Conservation (phyloP, 37 sponge, comb jelly and placozoan species). For the Bolinopsis microptera region DNA sequence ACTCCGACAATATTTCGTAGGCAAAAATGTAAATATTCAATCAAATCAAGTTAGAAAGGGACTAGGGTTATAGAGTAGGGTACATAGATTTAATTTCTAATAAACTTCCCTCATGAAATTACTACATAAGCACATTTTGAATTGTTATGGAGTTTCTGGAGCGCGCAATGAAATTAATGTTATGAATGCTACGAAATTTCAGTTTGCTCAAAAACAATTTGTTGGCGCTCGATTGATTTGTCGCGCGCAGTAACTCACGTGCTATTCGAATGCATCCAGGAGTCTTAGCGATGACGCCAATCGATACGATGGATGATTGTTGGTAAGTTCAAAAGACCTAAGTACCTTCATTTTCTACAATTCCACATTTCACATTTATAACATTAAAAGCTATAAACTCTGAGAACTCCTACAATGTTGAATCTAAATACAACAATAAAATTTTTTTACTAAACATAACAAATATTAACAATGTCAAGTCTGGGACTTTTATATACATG, state of each 20-base stretch:
- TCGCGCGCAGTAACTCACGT: background rate
- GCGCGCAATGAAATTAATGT: background rate
- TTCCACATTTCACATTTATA: too few species aligned
- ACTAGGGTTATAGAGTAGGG: too few species aligned
- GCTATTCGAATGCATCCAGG: background rate
- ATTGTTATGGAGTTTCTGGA: background rate
- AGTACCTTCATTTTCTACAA: too few species aligned
- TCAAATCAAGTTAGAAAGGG: too few species aligned
- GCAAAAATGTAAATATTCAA: too few species aligned
- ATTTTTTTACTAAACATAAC: too few species aligned
- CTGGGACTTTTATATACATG: too few species aligned
- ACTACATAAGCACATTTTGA: background rate
- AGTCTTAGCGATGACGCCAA: conserved; percentile 3
- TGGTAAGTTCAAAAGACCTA: conserved; percentile 38
- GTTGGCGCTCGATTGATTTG: background rate
- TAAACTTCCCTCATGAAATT: background rate
- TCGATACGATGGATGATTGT: background rate
- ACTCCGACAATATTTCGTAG: too few species aligned
- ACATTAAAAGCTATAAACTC: too few species aligned
- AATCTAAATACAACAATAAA: too few species aligned
- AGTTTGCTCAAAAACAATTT: conserved; percentile 44
- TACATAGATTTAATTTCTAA: background rate
- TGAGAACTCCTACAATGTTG: too few species aligned
- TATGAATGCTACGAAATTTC: background rate
- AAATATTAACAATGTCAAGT: too few species aligned